These are phyloP conservation scores for Hyla sarda DNA, from an alignment of 2,113 vertebrate species.

Conservation along the genomic window DNA sequence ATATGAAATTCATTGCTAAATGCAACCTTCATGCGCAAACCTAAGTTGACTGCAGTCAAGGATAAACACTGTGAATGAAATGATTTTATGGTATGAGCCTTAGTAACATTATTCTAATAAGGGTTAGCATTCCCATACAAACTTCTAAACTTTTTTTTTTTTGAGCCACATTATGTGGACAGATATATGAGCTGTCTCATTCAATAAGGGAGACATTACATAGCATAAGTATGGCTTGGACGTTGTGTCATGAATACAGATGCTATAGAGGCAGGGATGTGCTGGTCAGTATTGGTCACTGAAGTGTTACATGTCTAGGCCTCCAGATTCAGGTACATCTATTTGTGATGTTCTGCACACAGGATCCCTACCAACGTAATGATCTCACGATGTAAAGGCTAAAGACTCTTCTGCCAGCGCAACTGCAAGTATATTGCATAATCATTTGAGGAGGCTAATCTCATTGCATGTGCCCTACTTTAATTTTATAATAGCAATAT, in stretches of 20 bases:
- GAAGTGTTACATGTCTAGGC: not conserved
- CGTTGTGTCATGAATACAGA: not conserved
- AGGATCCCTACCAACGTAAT: conserved; percentile 15
- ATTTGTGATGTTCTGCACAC: conserved; percentile 6
- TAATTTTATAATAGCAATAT: conserved; percentile 36
- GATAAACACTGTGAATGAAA: too few relatives aligned
- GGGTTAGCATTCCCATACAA: not conserved
- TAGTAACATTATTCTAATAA: not conserved
- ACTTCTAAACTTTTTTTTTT: not conserved
- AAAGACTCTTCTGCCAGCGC: not conserved
- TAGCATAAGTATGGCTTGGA: not conserved
- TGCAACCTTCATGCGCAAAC: too few relatives aligned
- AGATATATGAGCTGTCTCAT: conserved; percentile 1
- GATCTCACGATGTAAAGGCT: conserved; percentile 23
- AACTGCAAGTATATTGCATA: conserved; percentile 10
- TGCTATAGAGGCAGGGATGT: not conserved
- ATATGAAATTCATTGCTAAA: too few relatives aligned
- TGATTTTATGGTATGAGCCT: not conserved
- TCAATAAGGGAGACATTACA: not conserved
- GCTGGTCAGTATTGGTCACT: not conserved
- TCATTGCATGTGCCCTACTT: conserved; percentile 4
- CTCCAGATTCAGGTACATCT: not conserved
- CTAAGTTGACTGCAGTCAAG: too few relatives aligned
- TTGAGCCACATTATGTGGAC: not conserved
- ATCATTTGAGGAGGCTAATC: not conserved